phyloP scores from a whole-genome alignment of 2,888 invertebrate species.

The Campoletis raptor region DNA sequence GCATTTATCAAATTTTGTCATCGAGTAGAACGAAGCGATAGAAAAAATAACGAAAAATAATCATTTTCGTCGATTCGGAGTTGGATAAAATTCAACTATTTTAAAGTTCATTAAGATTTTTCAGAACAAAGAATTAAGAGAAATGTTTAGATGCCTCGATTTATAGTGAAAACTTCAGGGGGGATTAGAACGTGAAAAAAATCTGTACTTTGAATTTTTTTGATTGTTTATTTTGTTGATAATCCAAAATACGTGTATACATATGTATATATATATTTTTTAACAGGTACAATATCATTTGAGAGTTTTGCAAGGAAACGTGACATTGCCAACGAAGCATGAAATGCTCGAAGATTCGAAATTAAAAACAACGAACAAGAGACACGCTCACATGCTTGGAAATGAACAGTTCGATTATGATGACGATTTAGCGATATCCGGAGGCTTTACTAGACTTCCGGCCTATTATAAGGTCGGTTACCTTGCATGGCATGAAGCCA shows the following conservation, averaged over 20 bases:
- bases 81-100: background rate
- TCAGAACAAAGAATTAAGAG: background rate
- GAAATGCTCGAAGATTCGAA: conserved; percentile 88
- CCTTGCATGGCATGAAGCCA: conserved; percentile 69
- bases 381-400: conserved; percentile 84
- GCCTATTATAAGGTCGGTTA: conserved; percentile 79
- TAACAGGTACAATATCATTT: conserved; percentile 88
- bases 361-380: conserved; percentile 84
- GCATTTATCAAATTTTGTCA: conserved; percentile 18
- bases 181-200: background rate
- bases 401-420: conserved; percentile 85
- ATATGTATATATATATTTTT: conserved; percentile 51
- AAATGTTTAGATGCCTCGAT: background rate
- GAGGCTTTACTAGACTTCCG: conserved; percentile 80
- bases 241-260: background rate
- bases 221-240: background rate
- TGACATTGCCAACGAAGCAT: conserved; percentile 87
- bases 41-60: background rate
- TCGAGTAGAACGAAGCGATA: background rate
- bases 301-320: conserved; percentile 87
- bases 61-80: background rate
- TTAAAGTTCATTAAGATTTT: background rate
- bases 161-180: background rate
- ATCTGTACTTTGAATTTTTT: background rate
- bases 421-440: conserved; percentile 83